phyloP scores from a whole-genome alignment of 2,113 vertebrate species.

The Choloepus hoffmanni region DNA sequence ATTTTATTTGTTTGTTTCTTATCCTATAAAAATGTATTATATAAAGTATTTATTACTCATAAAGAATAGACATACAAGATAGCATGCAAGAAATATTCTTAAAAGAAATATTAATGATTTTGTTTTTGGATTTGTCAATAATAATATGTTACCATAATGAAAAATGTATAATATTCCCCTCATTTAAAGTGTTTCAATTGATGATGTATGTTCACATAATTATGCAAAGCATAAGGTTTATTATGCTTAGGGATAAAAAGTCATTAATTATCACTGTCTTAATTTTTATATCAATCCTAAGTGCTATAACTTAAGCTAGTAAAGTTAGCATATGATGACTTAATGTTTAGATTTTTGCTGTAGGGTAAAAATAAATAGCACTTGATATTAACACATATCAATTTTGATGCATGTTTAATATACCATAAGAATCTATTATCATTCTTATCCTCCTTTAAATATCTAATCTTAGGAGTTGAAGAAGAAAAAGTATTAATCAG shows the following conservation, averaged over 20 bases:
- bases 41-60: background rate
- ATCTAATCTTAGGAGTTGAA: background rate
- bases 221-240: background rate
- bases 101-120: background rate
- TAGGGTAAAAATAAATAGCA: background rate
- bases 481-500: slow-evolving; percentile 5
- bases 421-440: background rate
- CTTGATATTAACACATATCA: background rate
- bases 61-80: background rate
- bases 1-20: background rate
- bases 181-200: background rate
- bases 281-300: background rate
- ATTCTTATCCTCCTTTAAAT: background rate
- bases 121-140: background rate
- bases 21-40: background rate
- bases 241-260: background rate
- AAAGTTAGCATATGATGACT: background rate
- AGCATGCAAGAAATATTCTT: background rate
- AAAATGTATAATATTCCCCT: background rate
- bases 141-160: background rate
- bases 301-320: background rate
- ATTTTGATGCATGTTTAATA: background rate
- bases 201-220: background rate
- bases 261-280: background rate
- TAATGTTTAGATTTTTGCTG: background rate